phyloP scores from a whole-genome alignment of 2,113 vertebrate genomes.

The Barnardius zonarius region DNA sequence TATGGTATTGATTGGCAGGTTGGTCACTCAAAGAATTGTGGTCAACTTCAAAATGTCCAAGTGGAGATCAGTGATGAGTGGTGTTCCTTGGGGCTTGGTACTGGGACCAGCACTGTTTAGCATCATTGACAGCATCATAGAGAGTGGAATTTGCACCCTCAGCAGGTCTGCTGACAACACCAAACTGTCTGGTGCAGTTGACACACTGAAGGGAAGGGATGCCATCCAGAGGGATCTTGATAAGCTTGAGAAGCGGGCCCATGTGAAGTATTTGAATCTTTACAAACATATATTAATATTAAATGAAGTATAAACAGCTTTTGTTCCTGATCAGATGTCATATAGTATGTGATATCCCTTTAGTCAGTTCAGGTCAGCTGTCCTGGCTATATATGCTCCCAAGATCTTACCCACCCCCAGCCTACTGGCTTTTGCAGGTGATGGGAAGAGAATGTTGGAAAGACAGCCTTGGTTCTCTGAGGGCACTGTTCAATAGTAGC shows the following conservation, averaged over 20 bases:
- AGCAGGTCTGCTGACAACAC: neutral
- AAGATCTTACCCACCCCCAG: neutral
- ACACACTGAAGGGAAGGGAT: neutral
- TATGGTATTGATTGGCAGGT: neutral
- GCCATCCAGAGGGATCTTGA: neutral
- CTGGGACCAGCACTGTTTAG: neutral
- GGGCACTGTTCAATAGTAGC: neutral
- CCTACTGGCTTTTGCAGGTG: neutral
- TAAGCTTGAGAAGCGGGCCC: neutral
- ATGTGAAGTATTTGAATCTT: neutral
- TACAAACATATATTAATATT: neutral
- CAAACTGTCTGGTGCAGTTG: neutral
- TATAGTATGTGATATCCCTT: neutral
- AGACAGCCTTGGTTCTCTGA: neutral
- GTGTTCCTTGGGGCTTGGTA: neutral
- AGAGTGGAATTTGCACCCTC: neutral
- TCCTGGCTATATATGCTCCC: neutral
- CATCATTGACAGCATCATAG: neutral
- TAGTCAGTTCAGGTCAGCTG: neutral
- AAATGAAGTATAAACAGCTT: neutral
- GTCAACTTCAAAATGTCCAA: neutral
- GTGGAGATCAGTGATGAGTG: neutral
- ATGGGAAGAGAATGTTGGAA: neutral
- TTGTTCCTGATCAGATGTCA: neutral
- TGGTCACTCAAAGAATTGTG: neutral